These are phyloP conservation scores for Andrena camellia DNA, from an alignment of 2,888 invertebrate species.

Conservation along the genomic window DNA sequence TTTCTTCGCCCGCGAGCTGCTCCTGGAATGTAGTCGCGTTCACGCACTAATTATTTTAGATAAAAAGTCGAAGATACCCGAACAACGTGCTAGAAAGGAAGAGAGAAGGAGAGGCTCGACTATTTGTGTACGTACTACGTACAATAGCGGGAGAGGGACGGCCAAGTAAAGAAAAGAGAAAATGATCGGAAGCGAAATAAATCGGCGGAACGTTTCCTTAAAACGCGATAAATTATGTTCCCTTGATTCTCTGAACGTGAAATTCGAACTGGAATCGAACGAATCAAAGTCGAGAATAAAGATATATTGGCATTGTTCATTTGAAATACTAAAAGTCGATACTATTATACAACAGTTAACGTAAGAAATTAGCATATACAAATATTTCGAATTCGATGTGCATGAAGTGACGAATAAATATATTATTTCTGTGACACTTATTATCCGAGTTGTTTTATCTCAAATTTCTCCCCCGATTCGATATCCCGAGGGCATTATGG, in stretches of 20 bases:
- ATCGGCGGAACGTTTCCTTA: slow-evolving; percentile 9
- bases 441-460: neutral
- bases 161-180: slow-evolving; percentile 24
- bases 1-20: slow-evolving; percentile 63
- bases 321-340: neutral
- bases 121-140: slow-evolving; percentile 4
- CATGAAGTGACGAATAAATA: neutral
- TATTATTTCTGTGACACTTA: neutral
- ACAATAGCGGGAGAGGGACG: neutral
- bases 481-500: neutral
- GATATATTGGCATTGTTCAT: neutral
- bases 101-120: slow-evolving; percentile 2
- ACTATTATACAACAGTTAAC: neutral
- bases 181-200: slow-evolving; percentile 25
- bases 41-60: slow-evolving; percentile 77
- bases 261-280: neutral
- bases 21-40: slow-evolving; percentile 74
- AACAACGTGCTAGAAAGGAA: slow-evolving; percentile 15
- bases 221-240: neutral
- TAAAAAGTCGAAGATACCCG: slow-evolving; percentile 71
- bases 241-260: neutral
- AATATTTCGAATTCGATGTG: neutral
- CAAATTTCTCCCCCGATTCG: neutral
- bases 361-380: neutral
- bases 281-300: neutral